Evolutionary conservation across 2,113 vertebrate genomes (phyloP), one percentile per base, ranked within the genome.

Genomic region (Eonycteris spelaea): DNA sequence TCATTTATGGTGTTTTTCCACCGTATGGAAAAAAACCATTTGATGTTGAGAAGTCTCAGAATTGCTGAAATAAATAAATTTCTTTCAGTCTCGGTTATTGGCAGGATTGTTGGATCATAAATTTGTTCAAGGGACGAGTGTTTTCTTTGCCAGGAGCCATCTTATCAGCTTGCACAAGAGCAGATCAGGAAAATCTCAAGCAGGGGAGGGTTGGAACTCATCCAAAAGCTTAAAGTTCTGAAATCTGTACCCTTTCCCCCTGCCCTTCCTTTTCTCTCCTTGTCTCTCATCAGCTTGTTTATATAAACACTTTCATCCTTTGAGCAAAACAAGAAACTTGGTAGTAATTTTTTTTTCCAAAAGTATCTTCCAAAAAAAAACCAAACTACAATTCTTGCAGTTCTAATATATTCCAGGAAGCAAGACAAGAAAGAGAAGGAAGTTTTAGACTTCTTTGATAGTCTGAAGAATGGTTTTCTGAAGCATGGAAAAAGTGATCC

Each of bases 201-300:
- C 43, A 38, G 75, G 6, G 40, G 59, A n/a, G 78, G 13, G n/a
- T 45, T 80, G 92, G 83, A 73, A 55, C 84, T 91, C 45, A 80
- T 75, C 88, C 92, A 90, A 53, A 90, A 90, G 70, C 95, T 87
- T 40, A 61, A 61, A 94, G n/a, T 61, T 90, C 63, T 89, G 51
- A 43, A 71, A 71, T 33, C 16, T 28, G 28, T 55, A 22, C 9
- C 87, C 63, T 94, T 86, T 85, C 2, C 33, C 19, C 43, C 24
- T 22, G 6, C 21, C 16, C 35, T 86, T 19, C 19, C 2, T 53
- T 33, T 38, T 22, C 28, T 96, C 26, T 35, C 26, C 53, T 83
- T 59, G 5, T 95, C 59, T 97, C 87, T 95, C 51, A 91, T 59
- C 70, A 95, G 35, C 90, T 94, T 93, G 82, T 96, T 95, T 90